These are phyloP conservation scores for Gymnoscopelus microlampas DNA, from an alignment of 2,797 vertebrate genomes.

Conservation along the genomic window DNA sequence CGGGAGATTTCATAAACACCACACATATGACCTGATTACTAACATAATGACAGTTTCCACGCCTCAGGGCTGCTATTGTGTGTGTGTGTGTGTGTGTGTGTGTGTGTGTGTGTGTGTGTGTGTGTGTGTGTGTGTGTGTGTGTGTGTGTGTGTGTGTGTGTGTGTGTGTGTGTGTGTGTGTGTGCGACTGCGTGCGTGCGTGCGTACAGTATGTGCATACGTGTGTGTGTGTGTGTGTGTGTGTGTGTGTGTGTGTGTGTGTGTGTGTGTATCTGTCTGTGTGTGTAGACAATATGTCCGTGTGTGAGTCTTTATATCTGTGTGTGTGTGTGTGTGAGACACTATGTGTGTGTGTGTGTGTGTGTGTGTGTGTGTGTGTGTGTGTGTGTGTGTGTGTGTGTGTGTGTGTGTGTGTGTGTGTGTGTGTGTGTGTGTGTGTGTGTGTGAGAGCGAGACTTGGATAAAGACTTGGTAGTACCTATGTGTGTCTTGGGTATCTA, in stretches of 20 bases:
- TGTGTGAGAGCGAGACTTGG: not conserved
- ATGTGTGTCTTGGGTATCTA: slow-evolving; percentile 44
- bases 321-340: slow-evolving; percentile 9
- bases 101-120: slow-evolving; percentile 1
- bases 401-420: no score
- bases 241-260: slow-evolving; percentile 23
- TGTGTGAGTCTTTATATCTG: slow-evolving; percentile 6
- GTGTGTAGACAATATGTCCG: slow-evolving; percentile 13
- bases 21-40: slow-evolving; percentile 63
- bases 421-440: no score
- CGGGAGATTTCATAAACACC: slow-evolving; percentile 47
- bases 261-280: slow-evolving; percentile 30
- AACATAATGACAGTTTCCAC: slow-evolving; percentile 58
- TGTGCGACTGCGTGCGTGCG: slow-evolving; percentile 1
- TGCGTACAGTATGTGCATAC: slow-evolving; percentile 3
- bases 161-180: slow-evolving; percentile 24
- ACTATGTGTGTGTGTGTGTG: slow-evolving; percentile 9
- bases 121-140: not conserved
- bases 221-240: slow-evolving; percentile 26
- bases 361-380: slow-evolving; percentile 8
- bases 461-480: slow-evolving; percentile 7
- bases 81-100: slow-evolving; percentile 1
- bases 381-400: not conserved
- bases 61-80: slow-evolving; percentile 50
- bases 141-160: slow-evolving; percentile 49